phyloP scores from a whole-genome alignment of 2,797 vertebrate genomes.

The Xiphophorus birchmanni region DNA sequence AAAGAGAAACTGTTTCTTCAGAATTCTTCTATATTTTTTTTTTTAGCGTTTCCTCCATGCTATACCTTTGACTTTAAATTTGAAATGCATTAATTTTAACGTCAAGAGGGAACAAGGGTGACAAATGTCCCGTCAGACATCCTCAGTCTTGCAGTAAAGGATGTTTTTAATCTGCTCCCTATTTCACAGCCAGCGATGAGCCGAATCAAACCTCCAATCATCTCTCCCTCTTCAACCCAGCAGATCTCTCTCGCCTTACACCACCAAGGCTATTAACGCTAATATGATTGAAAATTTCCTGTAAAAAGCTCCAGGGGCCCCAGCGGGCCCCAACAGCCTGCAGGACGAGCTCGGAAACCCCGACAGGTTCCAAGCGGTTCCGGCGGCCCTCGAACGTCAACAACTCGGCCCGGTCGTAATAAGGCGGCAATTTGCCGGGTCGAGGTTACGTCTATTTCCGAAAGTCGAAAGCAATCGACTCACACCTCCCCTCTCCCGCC shows the following conservation, averaged over 20 bases:
- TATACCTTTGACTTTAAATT: not conserved
- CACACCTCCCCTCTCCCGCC: not conserved
- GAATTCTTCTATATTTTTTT: not conserved
- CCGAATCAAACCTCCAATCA: slow-evolving; percentile 26
- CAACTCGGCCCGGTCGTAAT: slow-evolving; percentile 33
- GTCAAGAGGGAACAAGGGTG: slow-evolving; percentile 1
- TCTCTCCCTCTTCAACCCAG: slow-evolving; percentile 5
- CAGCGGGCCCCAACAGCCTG: slow-evolving; percentile 14
- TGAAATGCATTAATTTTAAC: slow-evolving; percentile 7
- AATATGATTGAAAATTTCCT: slow-evolving; percentile 59
- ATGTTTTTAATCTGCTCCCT: slow-evolving; percentile 10
- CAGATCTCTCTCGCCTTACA: slow-evolving; percentile 5
- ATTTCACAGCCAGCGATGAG: slow-evolving; percentile 22
- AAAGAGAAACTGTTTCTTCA: not conserved
- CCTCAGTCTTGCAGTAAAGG: slow-evolving; percentile 4
- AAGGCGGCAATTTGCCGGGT: slow-evolving; percentile 8
- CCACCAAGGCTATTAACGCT: slow-evolving; percentile 47
- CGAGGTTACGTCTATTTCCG: slow-evolving; percentile 15
- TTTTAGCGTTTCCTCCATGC: not conserved
- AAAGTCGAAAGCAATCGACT: slow-evolving; percentile 48
- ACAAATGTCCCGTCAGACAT: slow-evolving; percentile 12
- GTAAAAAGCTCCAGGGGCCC: slow-evolving; percentile 48
- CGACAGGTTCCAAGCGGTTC: slow-evolving; percentile 46
- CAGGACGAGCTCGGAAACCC: slow-evolving; percentile 47
- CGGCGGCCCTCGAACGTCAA: slow-evolving; percentile 32